Base-by-base conservation (phyloP, 2,113 vertebrate genomes). In the Campylomormyrus numenius region DNA sequence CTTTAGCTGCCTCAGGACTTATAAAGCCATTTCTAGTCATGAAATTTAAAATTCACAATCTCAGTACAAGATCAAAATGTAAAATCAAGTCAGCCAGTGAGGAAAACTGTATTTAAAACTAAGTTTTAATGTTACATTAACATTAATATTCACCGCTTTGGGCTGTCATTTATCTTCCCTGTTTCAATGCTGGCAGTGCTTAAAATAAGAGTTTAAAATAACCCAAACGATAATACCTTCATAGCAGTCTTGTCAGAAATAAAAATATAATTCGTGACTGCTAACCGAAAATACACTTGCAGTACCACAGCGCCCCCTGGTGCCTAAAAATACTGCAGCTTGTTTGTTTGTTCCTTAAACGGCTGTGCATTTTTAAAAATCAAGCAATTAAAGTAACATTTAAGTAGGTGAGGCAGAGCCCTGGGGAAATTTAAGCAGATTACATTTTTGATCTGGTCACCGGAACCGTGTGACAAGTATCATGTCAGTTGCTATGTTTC, bases 121-220 rank as follows among this genome's bases (percentile, higher is more conserved):
- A 88, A 74, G 58, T 88, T 88, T 66, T 13, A 74, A 70, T 88
- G 42, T 66, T 88, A 88, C n/a, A n/a, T n/a, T n/a, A n/a, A n/a
- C n/a, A n/a, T n/a, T n/a, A 62, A 46, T 24, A 48, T 66, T 88
- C 58, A 27, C 21, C 2, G 45, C 58, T 35, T 39, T 8, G 46
- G 66, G 66, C 62, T 46, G 42, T 46, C 48, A 80, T 52, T 89
- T 49, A 13, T 89, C 88, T 80, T 45, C n/a, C n/a, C 46, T n/a
- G 27, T 48, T 74, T 77, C 46, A 80, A 15, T 15, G 10, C 13
- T 53, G 48, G 27, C 48, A 77, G 48, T 35, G 46, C 66, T 80
- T 89, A 50, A 87, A 87, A 77, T 77, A 80, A 74, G 46, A 77
- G 45, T 89, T 80, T 77, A 89, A 89, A 89, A 89, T 89, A 89